Evolutionary conservation across 1,140 invertebrate genomes (phyloP).

Genomic region (Hycleus cichorii): DNA sequence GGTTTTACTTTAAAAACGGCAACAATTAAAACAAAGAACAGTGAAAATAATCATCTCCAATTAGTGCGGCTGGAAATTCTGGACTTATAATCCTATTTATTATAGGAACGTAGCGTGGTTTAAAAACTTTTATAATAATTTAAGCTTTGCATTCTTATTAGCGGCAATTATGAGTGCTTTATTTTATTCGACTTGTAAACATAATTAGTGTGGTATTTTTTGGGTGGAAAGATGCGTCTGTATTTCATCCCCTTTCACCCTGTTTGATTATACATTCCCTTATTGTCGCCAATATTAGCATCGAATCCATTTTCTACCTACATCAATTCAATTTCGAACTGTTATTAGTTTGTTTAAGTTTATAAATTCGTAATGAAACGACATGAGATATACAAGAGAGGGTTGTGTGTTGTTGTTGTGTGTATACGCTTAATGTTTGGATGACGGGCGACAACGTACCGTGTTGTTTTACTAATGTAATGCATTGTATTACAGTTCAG

Average conservation of each 20-base stretch:
- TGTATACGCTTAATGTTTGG: background rate
- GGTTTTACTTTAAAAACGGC: too few relatives aligned
- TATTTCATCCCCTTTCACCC: too few relatives aligned
- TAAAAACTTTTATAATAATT: constrained; percentile 31
- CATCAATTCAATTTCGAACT: constrained; percentile 21
- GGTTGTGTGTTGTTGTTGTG: constrained; percentile 4
- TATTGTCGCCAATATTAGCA: constrained; percentile 4
- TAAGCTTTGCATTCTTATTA: constrained; percentile 33
- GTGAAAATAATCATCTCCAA: constrained; percentile 31
- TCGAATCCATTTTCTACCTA: constrained; percentile 12
- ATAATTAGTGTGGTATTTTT: constrained; percentile 5
- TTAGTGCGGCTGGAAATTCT: constrained; percentile 29
- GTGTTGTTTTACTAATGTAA: constrained; percentile 1
- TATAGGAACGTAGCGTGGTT: constrained; percentile 28
- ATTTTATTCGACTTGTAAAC: constrained; percentile 15
- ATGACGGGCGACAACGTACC: constrained; percentile 7
- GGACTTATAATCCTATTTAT: constrained; percentile 27
- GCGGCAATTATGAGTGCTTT: constrained; percentile 28
- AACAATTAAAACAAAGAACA: constrained; percentile 28
- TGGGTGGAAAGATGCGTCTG: background rate
- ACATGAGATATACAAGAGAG: constrained; percentile 6
- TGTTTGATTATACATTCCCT: too few relatives aligned
- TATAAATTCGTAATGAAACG: constrained; percentile 15
- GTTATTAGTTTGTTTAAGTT: constrained; percentile 24
- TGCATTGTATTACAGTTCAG: constrained; percentile 18